Evolutionary conservation across 2,113 vertebrate genomes (phyloP), one percentile per base, ranked within the genome.

Genomic region (Oophaga pumilio): DNA sequence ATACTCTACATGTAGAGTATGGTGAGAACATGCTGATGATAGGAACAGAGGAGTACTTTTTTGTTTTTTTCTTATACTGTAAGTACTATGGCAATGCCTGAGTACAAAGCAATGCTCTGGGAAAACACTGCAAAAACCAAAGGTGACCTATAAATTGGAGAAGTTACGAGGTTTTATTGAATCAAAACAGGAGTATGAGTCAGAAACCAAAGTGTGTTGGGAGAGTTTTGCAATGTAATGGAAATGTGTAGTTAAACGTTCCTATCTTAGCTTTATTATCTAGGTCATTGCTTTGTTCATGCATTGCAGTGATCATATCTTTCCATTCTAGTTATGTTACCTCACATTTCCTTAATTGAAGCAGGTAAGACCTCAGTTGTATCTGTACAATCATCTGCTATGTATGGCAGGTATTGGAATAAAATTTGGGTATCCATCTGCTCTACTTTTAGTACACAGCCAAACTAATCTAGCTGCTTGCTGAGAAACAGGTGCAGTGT

Each of bases 141-240:
- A 12, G 13, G 6, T 77, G 52, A 85, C 84, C 73, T 77, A 52
- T 66, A 62, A 77, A 77, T 52, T 85, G 73, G 33, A 77, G 73
- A 85, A 77, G 73, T 66, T 76, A 24, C 11, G 12, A 13, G 28
- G 15, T 59, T 73, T 18, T 11, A 60, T 60, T 20, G 7, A 76
- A 33, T 76, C 18, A 59, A 20, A 49, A 8, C 17, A 50, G 80
- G 5, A 50, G 8, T n/a, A n/a, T 59, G 56, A 9, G 14, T 73
- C 28, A 73, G 26, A 76, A 49, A 76, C 71, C 11, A 49, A 8
- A 71, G 62, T 24, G 62, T 24, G 69, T 17, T 33, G 14, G 20
- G 68, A 18, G 53, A n/a, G 24, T 43, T 56, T 80, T 28, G 10
- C 56, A 60, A 20, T 24, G 76, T 77, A 76, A 52, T 52, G 74